Conservation (phyloP, 2,888 invertebrate genomes). For the Neelides folsomi region DNA sequence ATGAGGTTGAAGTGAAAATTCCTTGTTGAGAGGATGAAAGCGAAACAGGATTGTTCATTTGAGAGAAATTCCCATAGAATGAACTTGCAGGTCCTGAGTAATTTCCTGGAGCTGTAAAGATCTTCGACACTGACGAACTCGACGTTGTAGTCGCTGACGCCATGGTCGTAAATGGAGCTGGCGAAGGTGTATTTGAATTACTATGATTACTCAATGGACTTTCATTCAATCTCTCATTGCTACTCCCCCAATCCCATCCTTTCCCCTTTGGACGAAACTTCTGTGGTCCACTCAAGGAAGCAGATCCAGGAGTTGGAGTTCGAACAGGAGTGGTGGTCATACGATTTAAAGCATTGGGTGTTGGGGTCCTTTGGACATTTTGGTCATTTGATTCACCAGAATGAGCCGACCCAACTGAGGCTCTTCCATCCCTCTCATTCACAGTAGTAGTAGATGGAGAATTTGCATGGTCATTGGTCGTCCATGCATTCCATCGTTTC, state of each 20-base stretch:
- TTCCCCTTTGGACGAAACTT: slow-evolving; percentile 31
- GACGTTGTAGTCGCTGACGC: background rate
- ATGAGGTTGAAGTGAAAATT: too few species aligned
- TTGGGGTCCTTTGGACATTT: background rate
- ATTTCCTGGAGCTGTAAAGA: background rate
- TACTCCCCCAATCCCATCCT: slow-evolving; percentile 21
- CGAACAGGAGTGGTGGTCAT: background rate
- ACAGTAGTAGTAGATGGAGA: background rate
- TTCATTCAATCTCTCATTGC: background rate
- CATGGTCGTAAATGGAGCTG: background rate
- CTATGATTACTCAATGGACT: background rate
- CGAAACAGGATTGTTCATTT: too few species aligned
- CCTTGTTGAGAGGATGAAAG: too few species aligned
- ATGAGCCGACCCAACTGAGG: slow-evolving; percentile 31
- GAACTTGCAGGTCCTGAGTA: too few species aligned
- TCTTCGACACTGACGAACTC: background rate
- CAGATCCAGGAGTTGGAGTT: background rate
- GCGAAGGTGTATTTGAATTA: background rate
- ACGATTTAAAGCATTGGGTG: background rate
- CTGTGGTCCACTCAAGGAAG: slow-evolving; percentile 2
- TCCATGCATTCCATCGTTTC: slow-evolving; percentile 30
- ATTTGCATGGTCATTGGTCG: slow-evolving; percentile 1
- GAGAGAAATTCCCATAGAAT: too few species aligned
- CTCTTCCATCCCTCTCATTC: slow-evolving; percentile 20
- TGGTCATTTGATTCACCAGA: slow-evolving; percentile 7